A percentile compares a stretch with the other conserved stretches of the same genome.
phyloP scores from a whole-genome alignment of 2,888 invertebrate species.

The Leistus spinibarbis region DNA sequence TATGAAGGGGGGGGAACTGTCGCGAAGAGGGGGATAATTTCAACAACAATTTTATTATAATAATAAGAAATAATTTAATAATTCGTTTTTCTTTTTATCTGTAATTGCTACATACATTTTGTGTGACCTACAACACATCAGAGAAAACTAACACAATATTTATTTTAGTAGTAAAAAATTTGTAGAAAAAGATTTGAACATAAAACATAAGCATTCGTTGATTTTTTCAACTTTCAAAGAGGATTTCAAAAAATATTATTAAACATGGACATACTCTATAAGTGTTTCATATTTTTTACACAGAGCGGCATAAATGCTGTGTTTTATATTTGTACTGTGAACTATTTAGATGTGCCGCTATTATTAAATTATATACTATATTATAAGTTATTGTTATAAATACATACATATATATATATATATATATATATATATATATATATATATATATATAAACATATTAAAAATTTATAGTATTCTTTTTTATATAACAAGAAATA shows the following conservation, averaged over 20 bases:
- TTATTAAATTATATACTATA: conserved; percentile 15
- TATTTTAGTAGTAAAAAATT: neutral
- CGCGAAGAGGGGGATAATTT: neutral
- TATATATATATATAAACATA: conserved; percentile 11
- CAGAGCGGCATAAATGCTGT: conserved; percentile 39
- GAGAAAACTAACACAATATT: neutral
- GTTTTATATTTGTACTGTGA: conserved; percentile 38
- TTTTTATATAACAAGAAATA: conserved; percentile 32
- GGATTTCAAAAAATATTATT: conserved; percentile 20
- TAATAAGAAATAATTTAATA: conserved; percentile 3
- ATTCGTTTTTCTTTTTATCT: conserved; percentile 1
- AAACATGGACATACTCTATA: neutral
- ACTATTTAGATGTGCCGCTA: conserved; percentile 36
- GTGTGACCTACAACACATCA: neutral
- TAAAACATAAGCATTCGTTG: neutral
- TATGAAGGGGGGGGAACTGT: neutral
- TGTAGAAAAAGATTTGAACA: neutral
- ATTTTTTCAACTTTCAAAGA: conserved; percentile 23
- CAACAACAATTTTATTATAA: neutral
- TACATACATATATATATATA: no score
- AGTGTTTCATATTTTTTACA: conserved; percentile 16
- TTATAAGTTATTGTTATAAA: neutral
- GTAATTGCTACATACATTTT: neutral
- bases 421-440: neutral
- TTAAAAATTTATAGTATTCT: conserved; percentile 1